A percentile compares a stretch with the other conserved stretches of the same genome.
These are phyloP conservation scores for Conger conger DNA, from an alignment of 2,113 vertebrate genomes.

Conservation along the genomic window DNA sequence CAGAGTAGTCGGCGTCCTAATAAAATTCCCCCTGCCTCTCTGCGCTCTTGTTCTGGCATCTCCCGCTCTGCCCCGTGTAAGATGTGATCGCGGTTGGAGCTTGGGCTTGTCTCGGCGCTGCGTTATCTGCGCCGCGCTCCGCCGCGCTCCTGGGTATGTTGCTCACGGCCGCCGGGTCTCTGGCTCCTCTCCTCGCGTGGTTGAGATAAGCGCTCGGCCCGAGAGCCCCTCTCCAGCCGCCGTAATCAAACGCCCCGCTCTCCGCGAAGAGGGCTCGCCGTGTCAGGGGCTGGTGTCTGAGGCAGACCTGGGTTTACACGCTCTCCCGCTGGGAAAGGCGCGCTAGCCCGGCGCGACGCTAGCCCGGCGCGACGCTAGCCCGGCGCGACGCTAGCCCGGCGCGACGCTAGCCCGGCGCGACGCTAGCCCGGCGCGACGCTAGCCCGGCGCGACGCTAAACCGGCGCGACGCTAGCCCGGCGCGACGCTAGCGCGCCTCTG, in stretches of 20 bases:
- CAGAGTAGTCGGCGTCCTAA: not conserved
- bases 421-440: not conserved
- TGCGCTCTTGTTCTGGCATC: not conserved
- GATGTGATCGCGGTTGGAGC: not conserved
- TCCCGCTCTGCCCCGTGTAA: not conserved
- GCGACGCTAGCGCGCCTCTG: not conserved
- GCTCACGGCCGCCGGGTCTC: too few species aligned
- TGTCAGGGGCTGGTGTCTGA: not conserved
- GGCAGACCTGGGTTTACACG: not conserved
- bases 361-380: not conserved
- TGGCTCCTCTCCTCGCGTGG: not conserved
- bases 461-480: not conserved
- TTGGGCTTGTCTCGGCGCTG: not conserved
- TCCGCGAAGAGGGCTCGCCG: not conserved
- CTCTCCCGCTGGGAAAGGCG: not conserved
- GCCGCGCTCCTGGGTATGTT: not conserved
- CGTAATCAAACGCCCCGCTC: conserved; percentile 16
- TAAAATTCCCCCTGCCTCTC: not conserved
- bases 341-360: not conserved
- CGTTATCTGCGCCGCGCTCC: not conserved
- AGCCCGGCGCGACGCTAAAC: too few species aligned
- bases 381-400: too few species aligned
- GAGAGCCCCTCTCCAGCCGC: not conserved
- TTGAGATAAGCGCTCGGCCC: not conserved
- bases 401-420: not conserved